A percentile compares a stretch with the other conserved stretches of the same genome.
These are phyloP conservation scores for Meganola albula DNA, from an alignment of 2,888 invertebrate species.

Conservation along the genomic window DNA sequence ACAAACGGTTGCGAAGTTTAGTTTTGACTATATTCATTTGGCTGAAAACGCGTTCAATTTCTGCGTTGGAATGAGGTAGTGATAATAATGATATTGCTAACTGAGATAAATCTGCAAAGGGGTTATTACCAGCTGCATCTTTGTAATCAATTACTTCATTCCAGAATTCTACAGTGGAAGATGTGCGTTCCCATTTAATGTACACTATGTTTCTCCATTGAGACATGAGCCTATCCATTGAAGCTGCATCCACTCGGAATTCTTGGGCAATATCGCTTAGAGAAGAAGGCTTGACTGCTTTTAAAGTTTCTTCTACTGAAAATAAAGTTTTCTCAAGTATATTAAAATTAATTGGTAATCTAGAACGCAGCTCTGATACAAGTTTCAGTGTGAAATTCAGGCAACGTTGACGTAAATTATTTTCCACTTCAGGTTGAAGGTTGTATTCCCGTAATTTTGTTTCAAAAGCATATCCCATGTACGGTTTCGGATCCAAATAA, in stretches of 20 bases:
- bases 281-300: constrained; percentile 2
- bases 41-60: constrained; percentile 8
- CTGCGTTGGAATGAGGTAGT: constrained; percentile 10
- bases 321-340: too few relatives aligned
- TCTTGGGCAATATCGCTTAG: not conserved
- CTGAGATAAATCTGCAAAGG: constrained; percentile 11
- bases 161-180: constrained; percentile 13
- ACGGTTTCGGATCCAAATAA: constrained; percentile 14
- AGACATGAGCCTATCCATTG: too few relatives aligned
- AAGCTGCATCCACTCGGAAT: too few relatives aligned
- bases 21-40: constrained; percentile 8
- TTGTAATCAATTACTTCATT: constrained; percentile 10
- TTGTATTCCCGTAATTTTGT: constrained; percentile 4
- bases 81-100: constrained; percentile 10
- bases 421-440: constrained; percentile 3
- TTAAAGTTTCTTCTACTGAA: constrained; percentile 13
- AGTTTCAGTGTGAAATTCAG: not conserved
- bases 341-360: constrained; percentile 14
- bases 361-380: constrained; percentile 8
- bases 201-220: too few relatives aligned
- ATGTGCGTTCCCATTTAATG: too few relatives aligned
- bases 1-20: constrained; percentile 7
- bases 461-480: constrained; percentile 22
- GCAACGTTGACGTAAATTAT: constrained; percentile 2
- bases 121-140: constrained; percentile 17